Evolutionary conservation across 2,888 invertebrate genomes (phyloP).

Genomic region (Laothoe populi): DNA sequence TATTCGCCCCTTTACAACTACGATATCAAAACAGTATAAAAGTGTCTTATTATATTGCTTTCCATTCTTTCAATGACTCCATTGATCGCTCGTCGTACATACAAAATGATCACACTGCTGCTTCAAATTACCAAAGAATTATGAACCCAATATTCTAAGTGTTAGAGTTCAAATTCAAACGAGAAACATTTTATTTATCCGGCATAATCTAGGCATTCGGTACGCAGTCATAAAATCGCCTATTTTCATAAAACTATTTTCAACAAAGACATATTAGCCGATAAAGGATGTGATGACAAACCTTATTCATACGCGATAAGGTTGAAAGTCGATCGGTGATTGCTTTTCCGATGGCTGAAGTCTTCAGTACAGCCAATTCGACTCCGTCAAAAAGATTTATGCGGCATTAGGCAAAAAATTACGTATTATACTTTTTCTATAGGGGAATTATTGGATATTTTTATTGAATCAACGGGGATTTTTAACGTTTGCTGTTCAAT

Average conservation of each 20-base stretch:
- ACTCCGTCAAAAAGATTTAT: slow-evolving; percentile 64
- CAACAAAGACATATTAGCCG: slow-evolving; percentile 32
- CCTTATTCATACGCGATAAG: slow-evolving; percentile 18
- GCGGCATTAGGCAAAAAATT: slow-evolving; percentile 53
- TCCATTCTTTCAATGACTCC: slow-evolving; percentile 32
- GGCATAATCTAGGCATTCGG: slow-evolving; percentile 55
- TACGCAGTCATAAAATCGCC: slow-evolving; percentile 58
- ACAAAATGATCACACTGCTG: slow-evolving; percentile 44
- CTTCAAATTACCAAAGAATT: slow-evolving; percentile 17
- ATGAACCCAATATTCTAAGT: not conserved
- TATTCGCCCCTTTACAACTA: slow-evolving; percentile 32
- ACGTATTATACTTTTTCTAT: slow-evolving; percentile 52
- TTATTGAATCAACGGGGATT: slow-evolving; percentile 38
- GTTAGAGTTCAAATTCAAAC: slow-evolving; percentile 35
- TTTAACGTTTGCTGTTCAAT: not conserved
- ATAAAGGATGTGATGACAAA: not conserved
- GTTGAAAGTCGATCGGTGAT: slow-evolving; percentile 29
- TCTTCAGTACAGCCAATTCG: slow-evolving; percentile 33
- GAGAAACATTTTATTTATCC: slow-evolving; percentile 39
- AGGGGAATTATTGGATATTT: slow-evolving; percentile 44
- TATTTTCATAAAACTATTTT: slow-evolving; percentile 66
- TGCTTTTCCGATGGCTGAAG: not conserved
- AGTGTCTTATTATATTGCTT: slow-evolving; percentile 43
- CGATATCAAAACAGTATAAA: slow-evolving; percentile 49
- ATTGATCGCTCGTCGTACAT: slow-evolving; percentile 42